phyloP scores from a whole-genome alignment of 1,140 invertebrate species.

The Plectrocnemia conspersa region DNA sequence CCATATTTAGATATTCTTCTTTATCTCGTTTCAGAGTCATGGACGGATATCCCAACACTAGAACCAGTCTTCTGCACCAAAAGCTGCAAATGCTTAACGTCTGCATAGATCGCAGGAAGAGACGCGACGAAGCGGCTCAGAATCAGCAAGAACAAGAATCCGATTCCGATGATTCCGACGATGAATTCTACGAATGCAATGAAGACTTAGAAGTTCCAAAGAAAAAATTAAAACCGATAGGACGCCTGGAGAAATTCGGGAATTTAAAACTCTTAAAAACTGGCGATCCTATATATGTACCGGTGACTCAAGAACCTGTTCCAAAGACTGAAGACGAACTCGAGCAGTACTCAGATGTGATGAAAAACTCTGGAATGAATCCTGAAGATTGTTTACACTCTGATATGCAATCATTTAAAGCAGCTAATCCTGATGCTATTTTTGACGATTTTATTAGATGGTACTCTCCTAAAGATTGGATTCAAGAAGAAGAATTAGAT shows the following conservation, averaged over 20 bases:
- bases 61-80: slow-evolving; percentile 89
- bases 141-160: slow-evolving; percentile 37
- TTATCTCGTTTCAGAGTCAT: slow-evolving; percentile 72
- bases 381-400: slow-evolving; percentile 81
- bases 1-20: no score
- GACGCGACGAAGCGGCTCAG: slow-evolving; percentile 46
- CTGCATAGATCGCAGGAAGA: slow-evolving; percentile 77
- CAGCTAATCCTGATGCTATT: slow-evolving; percentile 89
- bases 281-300: slow-evolving; percentile 75
- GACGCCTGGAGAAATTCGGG: slow-evolving; percentile 64
- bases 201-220: slow-evolving; percentile 52
- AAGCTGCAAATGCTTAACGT: slow-evolving; percentile 96
- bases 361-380: slow-evolving; percentile 81
- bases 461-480: slow-evolving; percentile 96
- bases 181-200: slow-evolving; percentile 86
- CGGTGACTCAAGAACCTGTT: slow-evolving; percentile 88
- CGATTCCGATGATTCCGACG: slow-evolving; percentile 58
- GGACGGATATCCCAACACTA: slow-evolving; percentile 73
- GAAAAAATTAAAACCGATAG: slow-evolving; percentile 54
- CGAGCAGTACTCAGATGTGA: slow-evolving; percentile 86
- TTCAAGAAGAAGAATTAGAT: slow-evolving; percentile 55
- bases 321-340: slow-evolving; percentile 97
- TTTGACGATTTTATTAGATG: slow-evolving; percentile 96
- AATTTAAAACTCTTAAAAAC: slow-evolving; percentile 62
- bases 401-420: slow-evolving; percentile 99